Evolutionary conservation across 2,888 invertebrate genomes (phyloP).

Genomic region (Amblyjoppa proteus): DNA sequence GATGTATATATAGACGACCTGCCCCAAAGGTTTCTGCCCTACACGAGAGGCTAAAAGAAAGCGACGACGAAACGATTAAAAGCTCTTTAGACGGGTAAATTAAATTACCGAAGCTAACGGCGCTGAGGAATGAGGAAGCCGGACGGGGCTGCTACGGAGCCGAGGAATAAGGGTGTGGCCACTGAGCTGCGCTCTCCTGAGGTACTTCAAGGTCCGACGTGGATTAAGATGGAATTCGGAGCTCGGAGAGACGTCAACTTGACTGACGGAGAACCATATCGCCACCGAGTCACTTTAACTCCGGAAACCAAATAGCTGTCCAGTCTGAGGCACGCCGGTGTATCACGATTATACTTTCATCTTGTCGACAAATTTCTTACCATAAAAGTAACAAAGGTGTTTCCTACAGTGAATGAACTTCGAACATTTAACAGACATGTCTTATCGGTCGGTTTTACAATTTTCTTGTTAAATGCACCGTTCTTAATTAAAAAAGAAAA

Average conservation of each 20-base stretch:
- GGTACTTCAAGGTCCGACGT: constrained; percentile 42
- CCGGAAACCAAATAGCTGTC: constrained; percentile 17
- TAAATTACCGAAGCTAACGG: constrained; percentile 51
- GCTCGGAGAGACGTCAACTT: constrained; percentile 19
- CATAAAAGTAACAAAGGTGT: neutral
- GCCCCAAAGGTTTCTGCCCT: constrained; percentile 1
- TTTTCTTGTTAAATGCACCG: too few relatives aligned
- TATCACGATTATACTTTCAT: neutral
- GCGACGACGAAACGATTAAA: constrained; percentile 53
- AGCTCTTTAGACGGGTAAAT: constrained; percentile 56
- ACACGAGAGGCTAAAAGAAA: constrained; percentile 37
- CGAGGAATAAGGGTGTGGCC: constrained; percentile 36
- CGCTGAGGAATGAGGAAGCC: constrained; percentile 25
- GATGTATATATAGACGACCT: neutral
- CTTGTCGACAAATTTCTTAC: neutral
- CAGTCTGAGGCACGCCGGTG: neutral
- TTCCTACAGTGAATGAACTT: neutral
- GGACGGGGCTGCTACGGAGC: constrained; percentile 9
- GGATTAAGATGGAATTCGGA: constrained; percentile 40
- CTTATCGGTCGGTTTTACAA: too few relatives aligned
- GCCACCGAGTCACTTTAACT: constrained; percentile 14
- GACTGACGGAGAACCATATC: neutral
- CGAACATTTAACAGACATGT: too few relatives aligned
- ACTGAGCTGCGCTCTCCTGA: constrained; percentile 26
- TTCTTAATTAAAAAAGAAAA: too few relatives aligned